phyloP scores from a whole-genome alignment of 2,888 invertebrate species.

The Drosophila putrida region DNA sequence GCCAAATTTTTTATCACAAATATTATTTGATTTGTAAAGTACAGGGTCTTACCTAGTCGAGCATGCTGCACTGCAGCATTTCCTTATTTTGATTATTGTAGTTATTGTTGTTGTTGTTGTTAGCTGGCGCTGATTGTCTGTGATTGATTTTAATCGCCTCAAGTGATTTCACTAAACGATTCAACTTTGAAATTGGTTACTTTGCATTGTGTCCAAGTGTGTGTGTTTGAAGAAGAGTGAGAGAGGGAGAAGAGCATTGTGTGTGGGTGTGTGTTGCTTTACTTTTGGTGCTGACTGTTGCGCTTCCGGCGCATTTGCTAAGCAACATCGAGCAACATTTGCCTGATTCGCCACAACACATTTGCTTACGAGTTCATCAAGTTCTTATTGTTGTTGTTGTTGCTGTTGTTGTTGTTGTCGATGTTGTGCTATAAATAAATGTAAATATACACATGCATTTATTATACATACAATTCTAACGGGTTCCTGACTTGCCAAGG shows the following conservation, averaged over 20 bases:
- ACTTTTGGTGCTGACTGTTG: constrained; percentile 56
- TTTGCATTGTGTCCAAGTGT: constrained; percentile 60
- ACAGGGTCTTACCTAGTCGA: too few relatives aligned
- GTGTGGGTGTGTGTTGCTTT: constrained; percentile 32
- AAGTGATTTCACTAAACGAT: constrained; percentile 80
- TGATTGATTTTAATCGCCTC: constrained; percentile 82
- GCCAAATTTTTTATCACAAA: too few relatives aligned
- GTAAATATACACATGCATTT: constrained; percentile 19
- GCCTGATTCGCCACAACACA: constrained; percentile 41
- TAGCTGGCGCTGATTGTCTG: constrained; percentile 71
- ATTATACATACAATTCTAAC: constrained; percentile 26
- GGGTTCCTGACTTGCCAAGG: constrained; percentile 21
- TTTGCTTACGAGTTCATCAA: constrained; percentile 33
- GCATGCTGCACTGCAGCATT: too few relatives aligned
- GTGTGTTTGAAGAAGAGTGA: constrained; percentile 6
- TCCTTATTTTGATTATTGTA: constrained; percentile 1
- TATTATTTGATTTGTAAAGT: too few relatives aligned
- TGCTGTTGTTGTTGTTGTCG: constrained; percentile 9
- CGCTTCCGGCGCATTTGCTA: constrained; percentile 58
- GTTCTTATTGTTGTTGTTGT: constrained; percentile 17
- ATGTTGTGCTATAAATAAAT: constrained; percentile 30
- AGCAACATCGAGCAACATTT: constrained; percentile 45
- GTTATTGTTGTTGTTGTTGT: constrained; percentile 20
- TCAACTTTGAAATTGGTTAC: constrained; percentile 75
- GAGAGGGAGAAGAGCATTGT: neutral